Base-by-base conservation (phyloP, 2,113 vertebrate genomes). In the Poicephalus meyeri region DNA sequence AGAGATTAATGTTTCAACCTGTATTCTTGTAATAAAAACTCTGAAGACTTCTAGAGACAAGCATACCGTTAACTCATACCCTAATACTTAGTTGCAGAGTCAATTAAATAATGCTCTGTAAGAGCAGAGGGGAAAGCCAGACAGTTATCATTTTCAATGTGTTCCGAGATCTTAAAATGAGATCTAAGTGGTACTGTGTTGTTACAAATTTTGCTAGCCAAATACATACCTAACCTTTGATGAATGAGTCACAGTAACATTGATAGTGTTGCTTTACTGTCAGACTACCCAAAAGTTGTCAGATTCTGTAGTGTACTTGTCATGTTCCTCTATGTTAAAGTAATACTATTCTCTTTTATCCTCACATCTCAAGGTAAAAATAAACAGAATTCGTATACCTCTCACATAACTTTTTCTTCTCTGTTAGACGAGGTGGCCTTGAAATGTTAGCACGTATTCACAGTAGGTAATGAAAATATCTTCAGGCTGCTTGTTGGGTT, bases 381-480 rank as follows among this genome's bases (percentile, higher is more conserved):
- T 24, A 50, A 78, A 64, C 42, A 91, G 66, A 50, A 63, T 41
- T 13, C 35, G 4, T 4, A 16, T 2, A 18, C 29, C 37, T 29
- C 52, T 89, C 55, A 26, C 20, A 9, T 12, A 37, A 46, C 7
- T 72, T 39, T 64, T 61, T 39, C 66, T 46, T n/a, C 66, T 50
- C 28, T 64, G 31, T 52, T 31, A 11, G 42, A 50, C 13, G 49
- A 55, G n/a, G 28, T 64, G 39, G 68, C 44, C 66, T 83, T 77
- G 42, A 8, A 64, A 80, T 8, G 13, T 65, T 28, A 26, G 23
- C 35, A 85, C 29, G 26, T 46, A 96, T 98, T 95, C 79, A 91
- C 96, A 96, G 89, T 87, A 98, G 94, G 97, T 98, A 85, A 98
- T 98, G 78, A 97, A 98, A 81, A 98, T 92, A 23, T 97, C 98